Conservation (phyloP, 92 coral and sea anemone species). For the Bergia sp. region DNA sequence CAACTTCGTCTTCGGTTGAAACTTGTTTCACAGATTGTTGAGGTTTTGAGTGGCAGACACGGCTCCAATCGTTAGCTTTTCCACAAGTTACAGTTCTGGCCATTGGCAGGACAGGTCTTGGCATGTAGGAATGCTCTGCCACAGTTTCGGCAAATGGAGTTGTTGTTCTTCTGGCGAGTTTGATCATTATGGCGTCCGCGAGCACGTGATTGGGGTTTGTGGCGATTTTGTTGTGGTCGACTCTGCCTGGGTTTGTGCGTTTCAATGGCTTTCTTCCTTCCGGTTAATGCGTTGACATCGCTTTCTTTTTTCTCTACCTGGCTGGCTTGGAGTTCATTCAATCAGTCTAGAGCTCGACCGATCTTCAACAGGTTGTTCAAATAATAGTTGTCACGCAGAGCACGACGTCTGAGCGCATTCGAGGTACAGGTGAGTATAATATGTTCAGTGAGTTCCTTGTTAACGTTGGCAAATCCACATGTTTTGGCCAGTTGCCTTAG, state of each 20-base stretch:
- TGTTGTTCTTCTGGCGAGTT: neutral
- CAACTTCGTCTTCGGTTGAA: constrained; percentile 1
- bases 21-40: constrained; percentile 1
- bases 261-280: neutral
- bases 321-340: constrained; percentile 33
- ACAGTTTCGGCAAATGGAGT: constrained; percentile 15
- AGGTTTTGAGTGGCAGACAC: constrained; percentile 24
- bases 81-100: constrained; percentile 32
- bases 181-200: constrained; percentile 4
- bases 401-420: constrained; percentile 29
- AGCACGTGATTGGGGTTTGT: constrained; percentile 18
- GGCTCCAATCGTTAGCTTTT: neutral
- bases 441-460: constrained; percentile 30
- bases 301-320: constrained; percentile 40
- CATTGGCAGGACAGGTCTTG: constrained; percentile 27
- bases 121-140: constrained; percentile 31
- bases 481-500: too few relatives aligned
- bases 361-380: constrained; percentile 7
- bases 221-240: constrained; percentile 18
- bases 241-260: neutral
- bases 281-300: constrained; percentile 22
- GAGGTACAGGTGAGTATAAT: constrained; percentile 33
- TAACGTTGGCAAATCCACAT: neutral
- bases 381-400: constrained; percentile 26
- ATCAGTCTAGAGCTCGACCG: constrained; percentile 37